These are phyloP conservation scores for Torymus aiolomorphi DNA, from an alignment of 2,888 invertebrate genomes.

Conservation along the genomic window DNA sequence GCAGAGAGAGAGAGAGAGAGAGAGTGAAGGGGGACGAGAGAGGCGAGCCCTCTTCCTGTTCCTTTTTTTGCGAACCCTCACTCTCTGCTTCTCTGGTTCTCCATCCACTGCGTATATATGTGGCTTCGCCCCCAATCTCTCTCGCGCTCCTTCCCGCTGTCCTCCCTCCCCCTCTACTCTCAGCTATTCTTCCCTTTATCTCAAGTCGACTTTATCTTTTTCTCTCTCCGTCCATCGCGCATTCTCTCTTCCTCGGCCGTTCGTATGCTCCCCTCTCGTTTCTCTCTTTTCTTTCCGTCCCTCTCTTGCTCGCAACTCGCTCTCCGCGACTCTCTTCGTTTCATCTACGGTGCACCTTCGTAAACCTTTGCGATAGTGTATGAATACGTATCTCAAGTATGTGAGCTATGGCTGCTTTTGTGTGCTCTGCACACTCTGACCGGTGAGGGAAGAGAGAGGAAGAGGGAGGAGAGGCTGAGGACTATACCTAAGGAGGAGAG, in stretches of 20 bases:
- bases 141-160: constrained; percentile 9
- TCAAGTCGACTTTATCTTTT: constrained; percentile 50
- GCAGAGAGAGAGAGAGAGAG: background rate
- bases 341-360: constrained; percentile 32
- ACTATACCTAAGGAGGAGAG: constrained; percentile 52
- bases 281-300: background rate
- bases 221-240: constrained; percentile 36
- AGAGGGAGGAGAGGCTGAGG: no score
- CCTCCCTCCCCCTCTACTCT: constrained; percentile 52
- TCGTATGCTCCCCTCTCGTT: no score
- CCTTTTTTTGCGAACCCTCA: constrained; percentile 18
- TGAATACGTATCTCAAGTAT: background rate
- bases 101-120: constrained; percentile 36
- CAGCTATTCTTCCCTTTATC: constrained; percentile 57
- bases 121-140: constrained; percentile 26
- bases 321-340: constrained; percentile 57
- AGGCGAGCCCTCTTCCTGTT: constrained; percentile 9
- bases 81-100: background rate
- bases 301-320: constrained; percentile 49
- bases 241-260: background rate
- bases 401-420: background rate
- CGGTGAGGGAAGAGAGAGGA: no score
- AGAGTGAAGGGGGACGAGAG: background rate
- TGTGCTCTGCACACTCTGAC: background rate
- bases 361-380: background rate